Conservation (phyloP, 2,113 vertebrate species). For the Alouatta palliata region DNA sequence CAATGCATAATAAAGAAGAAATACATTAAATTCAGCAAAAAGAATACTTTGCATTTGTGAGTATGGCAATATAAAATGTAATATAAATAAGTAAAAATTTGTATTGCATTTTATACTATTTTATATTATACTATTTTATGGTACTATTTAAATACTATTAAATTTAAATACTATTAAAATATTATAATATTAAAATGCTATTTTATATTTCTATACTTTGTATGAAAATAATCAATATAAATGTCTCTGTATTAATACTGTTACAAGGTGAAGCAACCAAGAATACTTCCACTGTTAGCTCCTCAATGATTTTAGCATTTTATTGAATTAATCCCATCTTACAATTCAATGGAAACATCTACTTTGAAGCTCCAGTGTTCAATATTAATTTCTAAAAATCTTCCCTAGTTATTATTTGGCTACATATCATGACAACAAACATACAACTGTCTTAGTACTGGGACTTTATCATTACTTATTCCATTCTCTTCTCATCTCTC, state of each 20-base stretch:
- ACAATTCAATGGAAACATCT: not conserved
- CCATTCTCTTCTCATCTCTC: not conserved
- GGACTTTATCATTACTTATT: not conserved
- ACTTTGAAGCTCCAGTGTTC: not conserved
- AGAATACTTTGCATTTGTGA: not conserved
- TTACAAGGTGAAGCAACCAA: not conserved
- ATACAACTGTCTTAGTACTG: not conserved
- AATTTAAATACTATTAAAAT: too few relatives aligned
- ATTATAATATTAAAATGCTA: too few relatives aligned
- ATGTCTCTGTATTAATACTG: not conserved
- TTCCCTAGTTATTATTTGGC: not conserved
- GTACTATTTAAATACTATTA: too few relatives aligned
- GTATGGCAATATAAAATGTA: not conserved
- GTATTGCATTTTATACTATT: too few relatives aligned
- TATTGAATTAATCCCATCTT: not conserved
- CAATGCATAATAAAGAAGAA: constrained; percentile 6
- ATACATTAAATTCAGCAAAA: not conserved
- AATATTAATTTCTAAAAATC: constrained; percentile 7
- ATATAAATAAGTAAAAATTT: not conserved
- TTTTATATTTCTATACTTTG: too few relatives aligned
- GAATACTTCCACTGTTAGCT: not conserved
- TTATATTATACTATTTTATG: too few relatives aligned
- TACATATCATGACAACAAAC: not conserved
- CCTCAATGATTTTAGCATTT: not conserved
- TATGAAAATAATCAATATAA: not conserved